Percentiles rank a stretch among this genome's conserved stretches.
phyloP scores from a whole-genome alignment of 2,797 vertebrate genomes.

The Pangasius mekongensis region DNA sequence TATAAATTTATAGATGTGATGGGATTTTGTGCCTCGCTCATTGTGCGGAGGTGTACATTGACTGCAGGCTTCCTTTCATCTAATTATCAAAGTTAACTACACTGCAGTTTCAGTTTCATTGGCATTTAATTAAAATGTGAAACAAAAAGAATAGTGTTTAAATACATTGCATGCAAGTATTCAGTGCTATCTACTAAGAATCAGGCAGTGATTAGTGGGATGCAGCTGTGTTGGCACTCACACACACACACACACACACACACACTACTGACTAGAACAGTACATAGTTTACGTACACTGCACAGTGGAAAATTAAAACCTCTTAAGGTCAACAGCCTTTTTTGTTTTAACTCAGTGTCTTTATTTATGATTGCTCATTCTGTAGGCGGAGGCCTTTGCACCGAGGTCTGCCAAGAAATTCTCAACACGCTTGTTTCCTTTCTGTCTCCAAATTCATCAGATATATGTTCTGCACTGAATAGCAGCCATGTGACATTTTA shows the following conservation, averaged over 20 bases:
- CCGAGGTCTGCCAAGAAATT: background rate
- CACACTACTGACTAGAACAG: slow-evolving; percentile 9
- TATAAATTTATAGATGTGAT: background rate
- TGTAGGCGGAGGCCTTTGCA: background rate
- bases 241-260: slow-evolving; percentile 1
- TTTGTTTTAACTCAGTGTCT: background rate
- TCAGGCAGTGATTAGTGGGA: slow-evolving; percentile 24
- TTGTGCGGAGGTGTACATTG: background rate
- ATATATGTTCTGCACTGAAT: slow-evolving; percentile 11
- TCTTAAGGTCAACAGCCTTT: slow-evolving; percentile 7
- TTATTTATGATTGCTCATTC: slow-evolving; percentile 40
- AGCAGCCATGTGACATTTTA: background rate
- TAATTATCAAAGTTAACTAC: slow-evolving; percentile 4
- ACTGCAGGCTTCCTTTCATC: background rate
- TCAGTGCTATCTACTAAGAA: slow-evolving; percentile 3
- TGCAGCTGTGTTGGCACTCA: slow-evolving; percentile 11
- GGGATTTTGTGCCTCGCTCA: background rate
- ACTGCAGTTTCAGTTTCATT: background rate
- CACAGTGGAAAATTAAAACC: slow-evolving; percentile 18
- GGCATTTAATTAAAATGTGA: slow-evolving; percentile 5
- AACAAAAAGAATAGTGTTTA: background rate
- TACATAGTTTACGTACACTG: slow-evolving; percentile 8
- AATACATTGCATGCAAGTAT: slow-evolving; percentile 1
- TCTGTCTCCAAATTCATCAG: background rate
- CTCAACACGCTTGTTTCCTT: slow-evolving; percentile 13